Conservation (phyloP, 2,888 invertebrate genomes). For the Nebria brevicollis region DNA sequence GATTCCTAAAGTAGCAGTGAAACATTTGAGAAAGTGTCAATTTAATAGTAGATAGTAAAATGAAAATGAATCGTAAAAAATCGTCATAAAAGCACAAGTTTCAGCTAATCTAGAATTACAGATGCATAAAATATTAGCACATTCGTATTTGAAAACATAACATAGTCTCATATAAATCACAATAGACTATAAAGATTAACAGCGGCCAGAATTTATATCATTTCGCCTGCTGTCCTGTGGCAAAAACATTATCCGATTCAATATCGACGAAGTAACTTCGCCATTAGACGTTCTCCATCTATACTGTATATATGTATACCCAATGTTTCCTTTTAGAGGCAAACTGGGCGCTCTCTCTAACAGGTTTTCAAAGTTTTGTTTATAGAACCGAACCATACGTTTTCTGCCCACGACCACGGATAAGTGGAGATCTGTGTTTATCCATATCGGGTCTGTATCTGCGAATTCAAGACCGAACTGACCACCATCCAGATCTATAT, state of each 20-base stretch:
- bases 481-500: not conserved
- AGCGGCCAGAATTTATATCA: constrained; percentile 10
- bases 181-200: constrained; percentile 12
- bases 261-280: constrained; percentile 35
- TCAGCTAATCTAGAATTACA: constrained; percentile 15
- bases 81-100: not conserved
- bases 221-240: constrained; percentile 11
- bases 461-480: not conserved
- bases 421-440: constrained; percentile 51
- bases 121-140: not conserved
- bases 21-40: not conserved
- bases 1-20: not conserved
- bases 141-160: not conserved
- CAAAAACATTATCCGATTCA: constrained; percentile 23
- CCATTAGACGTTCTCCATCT: constrained; percentile 31
- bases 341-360: constrained; percentile 24
- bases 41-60: not conserved
- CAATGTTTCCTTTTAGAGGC: constrained; percentile 8
- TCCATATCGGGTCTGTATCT: constrained; percentile 47
- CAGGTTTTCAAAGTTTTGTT: constrained; percentile 44
- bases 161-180: constrained; percentile 7
- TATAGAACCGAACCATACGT: constrained; percentile 22
- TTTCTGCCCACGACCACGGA: constrained; percentile 29
- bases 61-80: not conserved
- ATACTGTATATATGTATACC: too few species aligned